A percentile compares a stretch with the other conserved stretches of the same genome.
Evolutionary conservation across 2,113 vertebrate genomes (phyloP).

Genomic region (Neolamprologus brichardi): DNA sequence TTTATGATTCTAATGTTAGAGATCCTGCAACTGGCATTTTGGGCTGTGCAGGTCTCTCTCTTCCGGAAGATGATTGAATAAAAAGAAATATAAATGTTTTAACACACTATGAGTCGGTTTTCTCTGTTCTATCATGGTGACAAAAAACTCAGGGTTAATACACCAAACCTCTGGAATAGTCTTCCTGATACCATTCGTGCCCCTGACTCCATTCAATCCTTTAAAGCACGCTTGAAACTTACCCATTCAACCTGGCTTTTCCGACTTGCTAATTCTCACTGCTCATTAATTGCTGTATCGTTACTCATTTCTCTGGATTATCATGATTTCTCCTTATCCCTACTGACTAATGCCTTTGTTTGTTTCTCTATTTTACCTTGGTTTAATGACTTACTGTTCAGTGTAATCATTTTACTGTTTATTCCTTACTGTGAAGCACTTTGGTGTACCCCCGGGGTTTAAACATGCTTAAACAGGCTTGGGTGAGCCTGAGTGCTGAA

Average conservation of each 20-base stretch:
- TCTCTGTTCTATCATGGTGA: too few relatives aligned
- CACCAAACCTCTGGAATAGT: too few relatives aligned
- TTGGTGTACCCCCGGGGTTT: background rate
- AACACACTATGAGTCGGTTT: too few relatives aligned
- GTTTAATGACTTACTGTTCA: background rate
- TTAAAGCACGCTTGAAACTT: background rate
- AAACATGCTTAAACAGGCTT: too few relatives aligned
- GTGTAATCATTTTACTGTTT: background rate
- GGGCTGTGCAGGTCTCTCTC: too few relatives aligned
- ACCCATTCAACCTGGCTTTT: background rate
- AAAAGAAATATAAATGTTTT: too few relatives aligned
- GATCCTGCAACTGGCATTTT: too few relatives aligned
- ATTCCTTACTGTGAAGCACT: background rate
- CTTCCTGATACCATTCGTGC: background rate
- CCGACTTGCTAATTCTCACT: background rate
- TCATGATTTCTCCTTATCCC: background rate
- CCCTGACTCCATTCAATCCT: background rate
- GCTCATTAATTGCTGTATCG: background rate
- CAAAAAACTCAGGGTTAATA: too few relatives aligned
- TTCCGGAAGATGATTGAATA: too few relatives aligned
- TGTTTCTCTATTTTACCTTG: background rate
- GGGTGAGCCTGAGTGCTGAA: too few relatives aligned
- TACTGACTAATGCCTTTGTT: background rate
- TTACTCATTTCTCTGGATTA: background rate
- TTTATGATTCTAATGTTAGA: too few relatives aligned